These are phyloP conservation scores for Vulpes lagopus DNA, from an alignment of 2,113 vertebrate species.

Conservation along the genomic window DNA sequence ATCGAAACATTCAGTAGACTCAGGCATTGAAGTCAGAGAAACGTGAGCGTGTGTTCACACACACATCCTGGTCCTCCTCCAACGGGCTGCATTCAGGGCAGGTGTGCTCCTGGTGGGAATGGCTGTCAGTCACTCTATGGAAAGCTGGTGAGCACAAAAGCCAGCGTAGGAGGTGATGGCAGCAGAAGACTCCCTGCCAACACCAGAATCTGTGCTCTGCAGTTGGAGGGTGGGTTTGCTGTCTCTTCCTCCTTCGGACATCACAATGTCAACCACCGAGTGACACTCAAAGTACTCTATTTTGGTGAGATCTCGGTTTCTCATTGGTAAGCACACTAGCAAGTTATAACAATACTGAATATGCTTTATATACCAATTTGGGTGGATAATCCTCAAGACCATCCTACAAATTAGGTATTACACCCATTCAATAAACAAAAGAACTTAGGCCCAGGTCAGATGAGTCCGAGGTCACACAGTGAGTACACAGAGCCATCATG, in stretches of 20 bases:
- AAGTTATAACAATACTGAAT: not conserved
- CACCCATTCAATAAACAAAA: not conserved
- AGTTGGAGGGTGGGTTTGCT: not conserved
- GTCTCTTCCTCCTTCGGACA: not conserved
- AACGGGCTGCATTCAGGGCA: rapidly evolving
- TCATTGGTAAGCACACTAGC: not conserved
- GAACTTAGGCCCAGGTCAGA: not conserved
- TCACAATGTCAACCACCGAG: too few relatives aligned
- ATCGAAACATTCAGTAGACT: too few relatives aligned
- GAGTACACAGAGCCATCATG: not conserved
- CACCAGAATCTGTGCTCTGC: rapidly evolving
- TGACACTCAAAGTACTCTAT: not conserved
- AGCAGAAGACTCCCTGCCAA: rapidly evolving
- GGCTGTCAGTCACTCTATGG: rapidly evolving
- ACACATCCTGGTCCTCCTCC: not conserved
- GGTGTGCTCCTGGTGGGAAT: rapidly evolving
- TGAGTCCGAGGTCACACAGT: not conserved
- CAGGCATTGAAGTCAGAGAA: not conserved
- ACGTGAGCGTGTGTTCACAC: rapidly evolving
- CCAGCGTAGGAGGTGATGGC: not conserved
- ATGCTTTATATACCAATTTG: not conserved
- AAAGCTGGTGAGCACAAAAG: rapidly evolving
- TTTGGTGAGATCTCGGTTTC: not conserved
- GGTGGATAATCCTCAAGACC: not conserved
- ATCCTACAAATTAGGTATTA: not conserved